phyloP scores from a whole-genome alignment of 2,113 vertebrate genomes.

The Labeo rohita region DNA sequence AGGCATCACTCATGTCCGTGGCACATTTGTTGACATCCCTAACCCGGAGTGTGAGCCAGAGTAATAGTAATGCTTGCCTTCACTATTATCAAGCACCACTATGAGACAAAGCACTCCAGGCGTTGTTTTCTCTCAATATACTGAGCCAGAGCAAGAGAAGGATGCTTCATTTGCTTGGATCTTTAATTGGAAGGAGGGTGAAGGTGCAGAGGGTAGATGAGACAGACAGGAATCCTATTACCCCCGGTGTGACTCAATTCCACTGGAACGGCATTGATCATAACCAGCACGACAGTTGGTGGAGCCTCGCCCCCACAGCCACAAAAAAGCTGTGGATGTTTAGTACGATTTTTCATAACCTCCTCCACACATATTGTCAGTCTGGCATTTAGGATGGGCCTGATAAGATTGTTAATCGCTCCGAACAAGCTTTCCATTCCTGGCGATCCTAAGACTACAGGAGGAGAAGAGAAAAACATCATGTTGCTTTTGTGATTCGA shows the following conservation, averaged over 20 bases:
- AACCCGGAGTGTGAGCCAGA: background rate
- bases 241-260: slow-evolving; percentile 31
- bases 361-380: slow-evolving; percentile 4
- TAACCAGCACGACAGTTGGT: slow-evolving; percentile 34
- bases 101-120: slow-evolving; percentile 16
- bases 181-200: slow-evolving; percentile 49
- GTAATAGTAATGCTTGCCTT: background rate
- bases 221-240: slow-evolving; percentile 40
- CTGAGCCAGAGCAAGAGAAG: background rate
- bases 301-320: slow-evolving; percentile 19
- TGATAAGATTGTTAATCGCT: slow-evolving; percentile 20
- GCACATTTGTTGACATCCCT: slow-evolving; percentile 9
- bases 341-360: slow-evolving; percentile 3
- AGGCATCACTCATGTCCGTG: background rate
- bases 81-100: slow-evolving; percentile 6
- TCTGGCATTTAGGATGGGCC: background rate
- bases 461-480: background rate
- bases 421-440: slow-evolving; percentile 21
- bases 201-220: slow-evolving; percentile 38
- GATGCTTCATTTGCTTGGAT: slow-evolving; percentile 14
- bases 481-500: background rate
- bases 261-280: slow-evolving; percentile 34
- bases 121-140: slow-evolving; percentile 31
- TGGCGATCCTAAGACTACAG: background rate
- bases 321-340: background rate